These are phyloP conservation scores for Pelvicachromis taeniatus DNA, from an alignment of 2,113 vertebrate species.

Conservation along the genomic window DNA sequence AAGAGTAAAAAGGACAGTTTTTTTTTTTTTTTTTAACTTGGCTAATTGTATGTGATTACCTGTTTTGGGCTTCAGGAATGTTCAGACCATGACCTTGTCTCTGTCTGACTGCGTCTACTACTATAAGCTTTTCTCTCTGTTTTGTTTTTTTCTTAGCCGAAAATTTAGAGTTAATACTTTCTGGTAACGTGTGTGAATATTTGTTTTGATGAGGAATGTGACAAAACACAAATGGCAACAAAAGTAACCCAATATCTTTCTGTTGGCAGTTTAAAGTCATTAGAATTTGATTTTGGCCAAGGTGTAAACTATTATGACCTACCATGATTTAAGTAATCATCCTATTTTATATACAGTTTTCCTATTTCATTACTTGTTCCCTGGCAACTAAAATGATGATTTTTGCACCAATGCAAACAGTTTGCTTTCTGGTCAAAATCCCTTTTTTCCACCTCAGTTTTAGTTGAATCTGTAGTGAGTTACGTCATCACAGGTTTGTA, in stretches of 20 bases:
- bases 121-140: neutral
- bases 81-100: neutral
- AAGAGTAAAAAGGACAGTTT: neutral
- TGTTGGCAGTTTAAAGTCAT: neutral
- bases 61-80: neutral
- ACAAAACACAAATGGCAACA: neutral
- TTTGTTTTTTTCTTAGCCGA: neutral
- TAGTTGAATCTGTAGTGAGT: neutral
- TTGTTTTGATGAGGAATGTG: neutral
- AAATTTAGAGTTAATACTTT: neutral
- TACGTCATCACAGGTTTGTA: neutral
- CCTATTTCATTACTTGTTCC: neutral
- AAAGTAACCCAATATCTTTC: neutral
- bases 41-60: neutral
- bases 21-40: neutral
- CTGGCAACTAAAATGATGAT: neutral
- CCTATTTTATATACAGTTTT: neutral
- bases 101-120: neutral
- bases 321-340: neutral
- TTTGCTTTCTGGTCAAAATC: neutral
- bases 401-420: neutral
- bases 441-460: fast-evolving
- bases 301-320: neutral
- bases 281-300: neutral
- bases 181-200: neutral